A percentile compares a stretch with the other conserved stretches of the same genome.
Evolutionary conservation across 2,888 invertebrate genomes (phyloP).

Genomic region (Dicycla oo): DNA sequence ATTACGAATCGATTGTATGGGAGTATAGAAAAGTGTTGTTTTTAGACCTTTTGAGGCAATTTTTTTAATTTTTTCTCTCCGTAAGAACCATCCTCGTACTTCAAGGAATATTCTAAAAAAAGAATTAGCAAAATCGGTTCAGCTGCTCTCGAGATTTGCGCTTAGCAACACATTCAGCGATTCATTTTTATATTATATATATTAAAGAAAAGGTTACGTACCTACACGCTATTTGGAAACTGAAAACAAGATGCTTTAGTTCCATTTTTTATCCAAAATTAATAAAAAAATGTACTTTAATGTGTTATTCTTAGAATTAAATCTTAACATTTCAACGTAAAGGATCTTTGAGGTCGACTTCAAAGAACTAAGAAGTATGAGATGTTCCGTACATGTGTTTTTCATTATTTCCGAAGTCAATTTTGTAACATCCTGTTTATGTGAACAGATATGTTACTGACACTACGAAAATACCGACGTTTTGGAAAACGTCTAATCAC

Average conservation of each 20-base stretch:
- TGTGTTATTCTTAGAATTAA: conserved; percentile 26
- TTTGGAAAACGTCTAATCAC: neutral
- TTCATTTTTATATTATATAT: no score
- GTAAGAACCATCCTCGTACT: no score
- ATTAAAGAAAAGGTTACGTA: neutral
- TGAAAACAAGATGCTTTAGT: neutral
- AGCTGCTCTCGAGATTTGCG: no score
- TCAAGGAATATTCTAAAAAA: no score
- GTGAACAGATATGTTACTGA: conserved; percentile 4
- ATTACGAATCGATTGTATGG: no score
- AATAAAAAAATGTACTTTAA: no score
- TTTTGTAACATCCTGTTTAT: conserved; percentile 53
- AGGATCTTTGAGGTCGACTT: conserved; percentile 43
- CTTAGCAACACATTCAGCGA: no score
- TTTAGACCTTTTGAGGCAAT: no score
- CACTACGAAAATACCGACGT: neutral
- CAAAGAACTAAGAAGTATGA: conserved; percentile 49
- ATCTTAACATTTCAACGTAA: conserved; percentile 28
- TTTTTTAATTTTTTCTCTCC: no score
- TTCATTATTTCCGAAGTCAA: conserved; percentile 42
- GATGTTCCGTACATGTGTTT: conserved; percentile 41
- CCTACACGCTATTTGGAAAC: neutral
- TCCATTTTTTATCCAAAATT: neutral
- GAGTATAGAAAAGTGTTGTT: no score
- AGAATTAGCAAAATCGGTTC: no score